Evolutionary conservation across 2,888 invertebrate genomes (phyloP).

Genomic region (Eristalinus aeneus): DNA sequence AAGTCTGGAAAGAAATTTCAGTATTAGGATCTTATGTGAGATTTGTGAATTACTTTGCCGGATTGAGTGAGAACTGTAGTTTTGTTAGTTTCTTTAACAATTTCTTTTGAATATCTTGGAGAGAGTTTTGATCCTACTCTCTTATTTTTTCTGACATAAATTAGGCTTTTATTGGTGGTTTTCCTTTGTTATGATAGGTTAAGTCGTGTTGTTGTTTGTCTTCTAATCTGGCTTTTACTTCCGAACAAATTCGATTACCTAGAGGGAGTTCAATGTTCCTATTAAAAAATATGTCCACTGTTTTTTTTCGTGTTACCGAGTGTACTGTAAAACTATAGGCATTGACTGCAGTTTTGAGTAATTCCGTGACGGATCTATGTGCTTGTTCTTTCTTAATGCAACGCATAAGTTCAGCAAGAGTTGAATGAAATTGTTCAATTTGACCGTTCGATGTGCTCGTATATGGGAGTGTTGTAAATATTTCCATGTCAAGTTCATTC

Average conservation of each 20-base stretch:
- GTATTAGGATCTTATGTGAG: background rate
- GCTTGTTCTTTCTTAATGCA: no score
- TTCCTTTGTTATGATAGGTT: background rate
- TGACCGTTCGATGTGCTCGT: no score
- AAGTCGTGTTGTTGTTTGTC: no score
- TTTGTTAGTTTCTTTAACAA: background rate
- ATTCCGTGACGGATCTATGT: background rate
- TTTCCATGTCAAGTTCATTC: no score
- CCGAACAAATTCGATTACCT: no score
- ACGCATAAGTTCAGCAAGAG: no score
- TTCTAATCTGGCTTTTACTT: background rate
- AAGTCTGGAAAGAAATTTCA: background rate
- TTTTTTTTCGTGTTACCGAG: background rate
- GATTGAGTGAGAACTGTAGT: background rate
- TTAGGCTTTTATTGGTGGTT: background rate
- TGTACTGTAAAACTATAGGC: background rate
- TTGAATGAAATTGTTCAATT: no score
- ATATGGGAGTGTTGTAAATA: no score
- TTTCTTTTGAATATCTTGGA: constrained; percentile 1
- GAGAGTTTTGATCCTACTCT: background rate
- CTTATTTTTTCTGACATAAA: background rate
- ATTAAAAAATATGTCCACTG: no score
- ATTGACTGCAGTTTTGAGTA: background rate
- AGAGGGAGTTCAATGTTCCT: no score
- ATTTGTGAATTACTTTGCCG: background rate